These are phyloP conservation scores for Drosophila lacertosa DNA, from an alignment of 1,140 invertebrate species.

Conservation along the genomic window DNA sequence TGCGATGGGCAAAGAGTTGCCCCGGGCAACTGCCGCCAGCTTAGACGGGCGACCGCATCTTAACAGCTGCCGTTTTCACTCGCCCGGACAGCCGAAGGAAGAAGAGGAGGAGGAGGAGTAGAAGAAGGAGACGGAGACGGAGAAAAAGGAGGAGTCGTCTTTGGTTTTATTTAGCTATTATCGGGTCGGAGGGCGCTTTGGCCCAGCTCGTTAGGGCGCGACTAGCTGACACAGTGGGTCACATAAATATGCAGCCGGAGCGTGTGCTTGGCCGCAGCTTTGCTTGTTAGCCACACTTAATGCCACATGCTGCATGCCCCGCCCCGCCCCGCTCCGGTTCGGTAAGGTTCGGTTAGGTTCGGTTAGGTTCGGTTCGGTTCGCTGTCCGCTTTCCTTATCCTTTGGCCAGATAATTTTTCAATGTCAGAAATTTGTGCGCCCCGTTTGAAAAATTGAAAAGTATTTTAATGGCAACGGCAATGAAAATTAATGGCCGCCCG, in stretches of 20 bases:
- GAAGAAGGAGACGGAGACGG: neutral
- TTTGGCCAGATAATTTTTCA: constrained; percentile 72
- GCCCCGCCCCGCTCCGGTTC: too few relatives aligned
- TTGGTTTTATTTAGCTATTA: constrained; percentile 45
- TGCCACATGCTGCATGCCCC: neutral
- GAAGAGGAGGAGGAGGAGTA: too few relatives aligned
- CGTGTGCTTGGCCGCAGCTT: constrained; percentile 4
- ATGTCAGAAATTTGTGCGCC: constrained; percentile 68
- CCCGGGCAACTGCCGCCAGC: neutral
- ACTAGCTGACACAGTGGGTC: constrained; percentile 12
- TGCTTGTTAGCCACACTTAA: neutral
- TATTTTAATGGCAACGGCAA: constrained; percentile 75
- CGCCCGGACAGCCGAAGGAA: constrained; percentile 12
- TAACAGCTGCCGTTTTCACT: constrained; percentile 33
- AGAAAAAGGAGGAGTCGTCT: neutral
- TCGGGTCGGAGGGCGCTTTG: constrained; percentile 30
- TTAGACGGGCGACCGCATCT: neutral
- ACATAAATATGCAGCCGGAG: constrained; percentile 22
- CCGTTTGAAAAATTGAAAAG: constrained; percentile 75
- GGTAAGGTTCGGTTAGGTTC: neutral
- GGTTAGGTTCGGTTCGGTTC: neutral
- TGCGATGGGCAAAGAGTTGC: too few relatives aligned
- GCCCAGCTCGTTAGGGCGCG: constrained; percentile 30
- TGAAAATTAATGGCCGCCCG: constrained; percentile 74
- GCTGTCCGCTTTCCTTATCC: constrained; percentile 27